Evolutionary conservation across 2,113 vertebrate genomes (phyloP), one percentile per base, ranked within the genome.

Genomic region (Lycocorax pyrrhopterus): DNA sequence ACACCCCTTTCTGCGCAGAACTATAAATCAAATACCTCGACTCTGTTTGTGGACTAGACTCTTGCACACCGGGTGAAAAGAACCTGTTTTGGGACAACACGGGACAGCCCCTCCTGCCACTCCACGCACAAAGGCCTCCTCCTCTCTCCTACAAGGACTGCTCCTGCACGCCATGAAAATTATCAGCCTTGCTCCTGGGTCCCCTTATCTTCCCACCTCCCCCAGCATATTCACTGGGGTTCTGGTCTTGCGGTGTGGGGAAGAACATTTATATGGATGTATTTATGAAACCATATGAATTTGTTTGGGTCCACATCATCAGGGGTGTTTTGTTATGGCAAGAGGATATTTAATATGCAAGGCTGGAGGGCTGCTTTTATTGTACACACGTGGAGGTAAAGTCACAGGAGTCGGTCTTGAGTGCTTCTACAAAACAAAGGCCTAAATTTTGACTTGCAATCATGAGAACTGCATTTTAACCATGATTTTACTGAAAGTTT

Each of bases 191-290:
- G 27, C 33, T 46, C 23, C 60, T 14, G 37, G 4, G 39, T 23
- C 8, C 29, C 33, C 5, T 27, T 13, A 27, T 30, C 19, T 37
- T 3, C 20, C 13, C 32, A 29, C 46, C 8, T 9, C 2, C 12
- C 12, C 16, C 6, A 4, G 10, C 7, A 2, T 16, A 4, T 29
- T 52, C 20, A 17, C 13, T 1, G n/a, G 21, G 9, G 5, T 18
- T 55, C 39, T 20, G 35, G 33, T 80, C 12, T 37, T 0, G 2
- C 2, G 0, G 37, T 4, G 4, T 4, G 1, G 64, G 52, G 4
- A 30, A 10, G 20, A 15, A 9, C 4, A 18, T 7, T 32, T 20
- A 7, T 53, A 25, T 22, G 6, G 17, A 68, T 13, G 39, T 30
- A 55, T 44, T 51, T 13, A 32, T 30, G 39, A 33, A 47, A 21